phyloP scores from a whole-genome alignment of 2,113 vertebrate genomes.

The Riparia riparia region DNA sequence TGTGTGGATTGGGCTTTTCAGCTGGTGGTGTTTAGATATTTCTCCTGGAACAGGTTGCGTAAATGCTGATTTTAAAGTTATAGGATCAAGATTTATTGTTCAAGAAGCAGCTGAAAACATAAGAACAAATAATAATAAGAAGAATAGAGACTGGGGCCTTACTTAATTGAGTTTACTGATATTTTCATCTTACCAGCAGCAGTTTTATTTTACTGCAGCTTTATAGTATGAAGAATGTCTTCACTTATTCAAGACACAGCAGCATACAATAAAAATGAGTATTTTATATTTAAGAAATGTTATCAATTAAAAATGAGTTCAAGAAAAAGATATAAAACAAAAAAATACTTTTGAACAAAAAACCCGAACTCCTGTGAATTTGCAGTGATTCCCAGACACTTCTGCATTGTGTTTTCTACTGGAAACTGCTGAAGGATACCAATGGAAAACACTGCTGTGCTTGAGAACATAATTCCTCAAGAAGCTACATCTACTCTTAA shows the following conservation, averaged over 20 bases:
- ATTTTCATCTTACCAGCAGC: background rate
- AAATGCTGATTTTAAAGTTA: background rate
- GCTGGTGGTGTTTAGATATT: background rate
- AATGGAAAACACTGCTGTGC: background rate
- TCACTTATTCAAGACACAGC: background rate
- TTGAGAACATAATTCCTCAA: background rate
- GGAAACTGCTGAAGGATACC: background rate
- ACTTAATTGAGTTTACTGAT: background rate
- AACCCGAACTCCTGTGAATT: background rate
- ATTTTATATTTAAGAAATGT: background rate
- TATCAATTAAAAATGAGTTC: background rate
- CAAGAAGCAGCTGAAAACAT: background rate
- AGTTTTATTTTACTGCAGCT: background rate
- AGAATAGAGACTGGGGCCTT: background rate
- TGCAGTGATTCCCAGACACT: background rate
- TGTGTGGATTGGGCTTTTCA: background rate
- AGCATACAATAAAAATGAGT: background rate
- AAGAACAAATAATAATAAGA: background rate
- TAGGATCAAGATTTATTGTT: background rate
- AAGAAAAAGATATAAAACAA: background rate
- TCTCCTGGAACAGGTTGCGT: background rate
- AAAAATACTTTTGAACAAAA: background rate
- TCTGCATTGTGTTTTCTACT: background rate
- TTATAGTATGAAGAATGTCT: accelerated
- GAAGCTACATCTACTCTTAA: background rate